A percentile compares a stretch with the other conserved stretches of the same genome.
Evolutionary conservation across 2,797 vertebrate genomes (phyloP).

Genomic region (Artibeus jamaicensis): DNA sequence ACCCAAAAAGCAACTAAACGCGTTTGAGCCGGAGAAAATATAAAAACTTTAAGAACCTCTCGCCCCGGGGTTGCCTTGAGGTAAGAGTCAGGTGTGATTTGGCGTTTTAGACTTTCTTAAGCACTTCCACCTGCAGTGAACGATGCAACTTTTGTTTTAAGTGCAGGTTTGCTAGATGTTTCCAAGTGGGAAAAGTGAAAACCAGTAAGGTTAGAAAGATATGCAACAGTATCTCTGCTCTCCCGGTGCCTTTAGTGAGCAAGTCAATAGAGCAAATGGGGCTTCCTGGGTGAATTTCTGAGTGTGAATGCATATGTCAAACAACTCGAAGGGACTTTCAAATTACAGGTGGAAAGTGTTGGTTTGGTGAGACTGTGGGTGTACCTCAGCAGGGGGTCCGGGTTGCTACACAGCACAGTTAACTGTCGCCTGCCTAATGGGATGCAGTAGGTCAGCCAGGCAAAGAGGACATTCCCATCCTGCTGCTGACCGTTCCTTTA

Average conservation of each 20-base stretch:
- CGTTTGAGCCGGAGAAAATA: not conserved
- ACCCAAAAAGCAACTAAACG: not conserved
- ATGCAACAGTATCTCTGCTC: not conserved
- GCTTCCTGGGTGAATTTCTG: not conserved
- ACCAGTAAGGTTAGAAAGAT: not conserved
- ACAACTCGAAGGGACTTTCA: not conserved
- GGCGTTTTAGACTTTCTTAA: not conserved
- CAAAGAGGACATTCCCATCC: slow-evolving; percentile 24
- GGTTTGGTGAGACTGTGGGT: not conserved
- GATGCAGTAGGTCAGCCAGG: not conserved
- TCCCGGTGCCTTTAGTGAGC: not conserved
- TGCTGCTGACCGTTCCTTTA: not conserved
- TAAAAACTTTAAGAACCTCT: not conserved
- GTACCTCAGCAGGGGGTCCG: not conserved
- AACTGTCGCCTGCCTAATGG: not conserved
- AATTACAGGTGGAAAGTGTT: not conserved
- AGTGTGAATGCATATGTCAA: not conserved
- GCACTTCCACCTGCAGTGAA: not conserved
- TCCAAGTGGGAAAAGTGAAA: not conserved
- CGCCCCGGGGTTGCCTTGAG: not conserved
- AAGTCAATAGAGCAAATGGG: not conserved
- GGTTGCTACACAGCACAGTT: not conserved
- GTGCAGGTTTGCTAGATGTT: not conserved
- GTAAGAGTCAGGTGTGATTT: not conserved
- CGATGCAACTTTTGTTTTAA: not conserved